These are phyloP conservation scores for Psilopogon haemacephalus DNA, from an alignment of 2,113 vertebrate species.

Conservation along the genomic window DNA sequence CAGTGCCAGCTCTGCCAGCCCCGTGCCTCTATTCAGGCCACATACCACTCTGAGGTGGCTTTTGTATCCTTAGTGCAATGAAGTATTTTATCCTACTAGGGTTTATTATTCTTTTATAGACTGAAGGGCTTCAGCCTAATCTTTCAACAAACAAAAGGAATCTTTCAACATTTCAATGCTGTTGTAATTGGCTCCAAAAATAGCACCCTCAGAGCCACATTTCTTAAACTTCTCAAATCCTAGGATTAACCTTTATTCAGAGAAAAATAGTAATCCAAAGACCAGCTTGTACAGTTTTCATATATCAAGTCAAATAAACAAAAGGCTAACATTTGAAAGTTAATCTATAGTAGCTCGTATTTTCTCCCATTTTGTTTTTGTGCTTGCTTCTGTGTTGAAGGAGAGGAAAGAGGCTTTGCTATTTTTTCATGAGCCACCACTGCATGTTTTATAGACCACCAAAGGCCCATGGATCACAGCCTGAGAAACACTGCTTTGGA, in stretches of 20 bases:
- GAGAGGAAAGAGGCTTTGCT: background rate
- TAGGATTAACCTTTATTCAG: constrained; percentile 27
- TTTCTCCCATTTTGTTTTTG: background rate
- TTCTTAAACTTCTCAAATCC: constrained; percentile 45
- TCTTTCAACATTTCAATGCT: constrained; percentile 58
- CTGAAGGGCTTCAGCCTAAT: constrained; percentile 52
- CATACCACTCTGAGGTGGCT: background rate
- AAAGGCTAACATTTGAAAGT: background rate
- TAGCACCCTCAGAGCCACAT: constrained; percentile 51
- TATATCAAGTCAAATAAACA: constrained; percentile 39
- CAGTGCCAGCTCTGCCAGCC: background rate
- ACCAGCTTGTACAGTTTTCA: constrained; percentile 17
- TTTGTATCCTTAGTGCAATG: background rate
- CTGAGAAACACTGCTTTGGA: background rate
- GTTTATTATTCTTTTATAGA: constrained; percentile 67
- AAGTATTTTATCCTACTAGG: constrained; percentile 10
- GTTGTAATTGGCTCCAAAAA: constrained; percentile 63
- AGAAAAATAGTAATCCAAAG: background rate
- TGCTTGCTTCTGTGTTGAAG: background rate
- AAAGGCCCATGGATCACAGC: background rate
- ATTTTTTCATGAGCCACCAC: constrained; percentile 18
- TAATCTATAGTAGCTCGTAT: constrained; percentile 7
- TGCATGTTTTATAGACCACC: constrained; percentile 32
- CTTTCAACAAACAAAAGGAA: constrained; percentile 67
- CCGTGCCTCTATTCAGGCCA: background rate